A percentile compares a stretch with the other conserved stretches of the same genome.
Conservation (phyloP, 2,888 invertebrate genomes). For the Psylliodes chrysocephalus region DNA sequence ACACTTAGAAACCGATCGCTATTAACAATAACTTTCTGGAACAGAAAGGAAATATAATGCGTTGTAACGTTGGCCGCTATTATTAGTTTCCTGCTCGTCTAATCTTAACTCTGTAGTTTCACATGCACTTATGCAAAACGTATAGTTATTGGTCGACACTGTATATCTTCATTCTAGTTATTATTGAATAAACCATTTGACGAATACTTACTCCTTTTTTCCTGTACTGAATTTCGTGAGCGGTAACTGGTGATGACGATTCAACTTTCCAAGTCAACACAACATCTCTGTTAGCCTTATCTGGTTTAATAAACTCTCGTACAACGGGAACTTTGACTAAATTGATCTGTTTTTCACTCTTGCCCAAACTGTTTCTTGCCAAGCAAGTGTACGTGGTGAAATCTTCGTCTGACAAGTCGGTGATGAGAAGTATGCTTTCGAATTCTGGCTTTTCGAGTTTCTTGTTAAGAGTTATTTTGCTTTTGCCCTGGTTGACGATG, state of each 20-base stretch:
- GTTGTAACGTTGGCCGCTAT: too few species aligned
- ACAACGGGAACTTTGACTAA: slow-evolving; percentile 57
- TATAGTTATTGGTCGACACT: too few species aligned
- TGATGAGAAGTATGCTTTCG: slow-evolving; percentile 57
- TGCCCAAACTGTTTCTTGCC: slow-evolving; percentile 61
- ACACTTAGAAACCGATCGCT: too few species aligned
- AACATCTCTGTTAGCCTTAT: slow-evolving; percentile 53
- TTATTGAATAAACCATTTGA: too few species aligned
- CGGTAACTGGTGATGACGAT: slow-evolving; percentile 63
- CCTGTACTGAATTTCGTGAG: slow-evolving; percentile 64
- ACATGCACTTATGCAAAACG: too few species aligned
- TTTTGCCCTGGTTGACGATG: slow-evolving; percentile 37
- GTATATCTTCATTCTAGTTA: too few species aligned
- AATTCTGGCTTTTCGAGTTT: slow-evolving; percentile 46
- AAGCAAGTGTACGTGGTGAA: slow-evolving; percentile 64
- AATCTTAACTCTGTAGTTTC: too few species aligned
- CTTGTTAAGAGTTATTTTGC: slow-evolving; percentile 41
- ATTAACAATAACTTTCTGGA: too few species aligned
- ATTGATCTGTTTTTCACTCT: slow-evolving; percentile 54
- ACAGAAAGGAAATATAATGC: too few species aligned
- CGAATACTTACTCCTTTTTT: slow-evolving; percentile 60
- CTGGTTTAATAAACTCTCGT: slow-evolving; percentile 48
- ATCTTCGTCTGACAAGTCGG: slow-evolving; percentile 56
- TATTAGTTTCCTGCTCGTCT: too few species aligned
- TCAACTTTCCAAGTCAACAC: slow-evolving; percentile 65